Evolutionary conservation across 2,797 vertebrate species (phyloP).

Genomic region (Chaetophractus vellerosus): DNA sequence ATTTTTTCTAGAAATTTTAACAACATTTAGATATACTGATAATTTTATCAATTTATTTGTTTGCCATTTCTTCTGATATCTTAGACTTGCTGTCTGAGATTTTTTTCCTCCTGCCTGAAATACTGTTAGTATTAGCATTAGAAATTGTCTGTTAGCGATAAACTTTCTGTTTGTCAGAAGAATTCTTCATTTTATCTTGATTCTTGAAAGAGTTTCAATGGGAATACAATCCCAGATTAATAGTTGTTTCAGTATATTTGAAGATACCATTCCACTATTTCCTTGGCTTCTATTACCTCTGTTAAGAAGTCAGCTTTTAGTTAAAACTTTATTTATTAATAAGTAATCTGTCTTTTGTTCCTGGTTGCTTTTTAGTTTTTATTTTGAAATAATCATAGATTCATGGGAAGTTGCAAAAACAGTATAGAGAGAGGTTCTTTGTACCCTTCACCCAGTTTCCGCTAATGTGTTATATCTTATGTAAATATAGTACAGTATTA

Average conservation of each 20-base stretch:
- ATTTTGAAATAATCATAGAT: neutral
- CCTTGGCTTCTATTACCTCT: neutral
- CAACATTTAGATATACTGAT: no score
- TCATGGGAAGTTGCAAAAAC: neutral
- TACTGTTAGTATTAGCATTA: neutral
- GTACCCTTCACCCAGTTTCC: neutral
- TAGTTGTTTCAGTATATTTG: neutral
- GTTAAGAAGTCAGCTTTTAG: neutral
- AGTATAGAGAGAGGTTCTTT: neutral
- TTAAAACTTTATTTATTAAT: neutral
- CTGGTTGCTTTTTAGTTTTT: neutral
- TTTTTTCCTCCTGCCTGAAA: neutral
- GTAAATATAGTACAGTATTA: neutral
- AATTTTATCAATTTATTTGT: neutral
- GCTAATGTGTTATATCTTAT: neutral
- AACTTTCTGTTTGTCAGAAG: neutral
- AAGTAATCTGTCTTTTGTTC: neutral
- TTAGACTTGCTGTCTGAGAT: neutral
- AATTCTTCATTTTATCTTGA: neutral
- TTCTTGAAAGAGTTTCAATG: neutral
- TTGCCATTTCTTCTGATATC: neutral
- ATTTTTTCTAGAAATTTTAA: no score
- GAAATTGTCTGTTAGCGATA: neutral
- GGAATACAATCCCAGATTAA: neutral
- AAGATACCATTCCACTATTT: neutral